Evolutionary conservation across 2,113 vertebrate genomes (phyloP).

Genomic region (Rhinogobius similis): DNA sequence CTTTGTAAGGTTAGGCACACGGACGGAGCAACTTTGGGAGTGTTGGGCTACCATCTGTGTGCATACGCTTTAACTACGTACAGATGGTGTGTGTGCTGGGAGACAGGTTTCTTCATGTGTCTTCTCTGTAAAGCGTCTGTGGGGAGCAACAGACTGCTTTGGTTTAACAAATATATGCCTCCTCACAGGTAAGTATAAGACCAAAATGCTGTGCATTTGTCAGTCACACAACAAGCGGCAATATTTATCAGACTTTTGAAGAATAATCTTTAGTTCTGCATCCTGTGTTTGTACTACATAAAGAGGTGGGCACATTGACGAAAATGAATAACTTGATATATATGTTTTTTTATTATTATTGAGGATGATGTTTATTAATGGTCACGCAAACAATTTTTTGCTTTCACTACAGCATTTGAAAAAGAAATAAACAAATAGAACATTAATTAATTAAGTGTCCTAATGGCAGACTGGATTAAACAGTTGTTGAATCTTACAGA

Average conservation of each 20-base stretch:
- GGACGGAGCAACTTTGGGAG: constrained; percentile 90
- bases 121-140: constrained; percentile 13
- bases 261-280: background rate
- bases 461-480: too few relatives aligned
- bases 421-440: too few relatives aligned
- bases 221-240: constrained; percentile 83
- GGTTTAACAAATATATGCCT: constrained; percentile 95
- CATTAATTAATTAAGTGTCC: too few relatives aligned
- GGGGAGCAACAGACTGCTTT: constrained; percentile 84
- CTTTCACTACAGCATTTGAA: too few relatives aligned
- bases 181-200: constrained; percentile 91
- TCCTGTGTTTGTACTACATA: background rate
- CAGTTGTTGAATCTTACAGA: too few relatives aligned
- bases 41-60: constrained; percentile 95
- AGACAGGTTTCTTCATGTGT: constrained; percentile 94
- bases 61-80: constrained; percentile 90
- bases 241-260: background rate
- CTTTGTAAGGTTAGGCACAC: constrained; percentile 92
- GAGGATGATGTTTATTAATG: too few relatives aligned
- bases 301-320: background rate
- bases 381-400: too few relatives aligned
- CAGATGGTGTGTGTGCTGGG: constrained; percentile 93
- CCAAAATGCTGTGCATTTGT: constrained; percentile 86
- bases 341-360: too few relatives aligned
- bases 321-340: background rate